Evolutionary conservation across 2,113 vertebrate genomes (phyloP), one percentile per base, ranked within the genome.

Genomic region (Bos indicus): DNA sequence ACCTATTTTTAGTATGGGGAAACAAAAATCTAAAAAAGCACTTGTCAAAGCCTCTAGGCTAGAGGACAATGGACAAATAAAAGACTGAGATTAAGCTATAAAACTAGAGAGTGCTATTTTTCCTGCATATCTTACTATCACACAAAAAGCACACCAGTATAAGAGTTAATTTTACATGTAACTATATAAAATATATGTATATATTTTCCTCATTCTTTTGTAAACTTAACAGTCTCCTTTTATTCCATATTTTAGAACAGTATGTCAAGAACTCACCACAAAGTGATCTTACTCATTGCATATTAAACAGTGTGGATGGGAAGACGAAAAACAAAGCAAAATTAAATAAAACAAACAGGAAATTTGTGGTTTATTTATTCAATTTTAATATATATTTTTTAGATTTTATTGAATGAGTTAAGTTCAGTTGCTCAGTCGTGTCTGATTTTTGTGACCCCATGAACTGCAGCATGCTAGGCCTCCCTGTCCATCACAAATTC

Each of bases 381-480:
- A 6, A 64, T 87, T 85, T 90, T 6, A 80, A 92, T 52, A 91
- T 19, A 74, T 67, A 36, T 67, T 21, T 67, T n/a, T 67, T 21
- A 67, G 17, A 67, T 33, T 52, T 81, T 21, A 52, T n/a, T 51
- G 30, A 52, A 21, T 52, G 2, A 52, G 30, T 67, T 67, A 16
- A 19, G 4, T 64, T 64, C 33, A 67, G 33, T 67, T 0, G 16
- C 16, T 19, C 7, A 67, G 33, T 67, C 64, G 0, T 67, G 33
- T 67, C 33, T 1, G 4, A 67, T 16, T 67, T 67, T 67, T 67
- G 33, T 0, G 1, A 67, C 16, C 64, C 64, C 33, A 67, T 67
- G 33, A 19, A 67, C 8, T 1, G 33, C 33, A 19, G 17, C 64
- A 36, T 0, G 0, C 8, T 17, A 36, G 64, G 2, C 33, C 8